phyloP scores from a whole-genome alignment of 1,140 invertebrate genomes.

The Ceratitis capitata region DNA sequence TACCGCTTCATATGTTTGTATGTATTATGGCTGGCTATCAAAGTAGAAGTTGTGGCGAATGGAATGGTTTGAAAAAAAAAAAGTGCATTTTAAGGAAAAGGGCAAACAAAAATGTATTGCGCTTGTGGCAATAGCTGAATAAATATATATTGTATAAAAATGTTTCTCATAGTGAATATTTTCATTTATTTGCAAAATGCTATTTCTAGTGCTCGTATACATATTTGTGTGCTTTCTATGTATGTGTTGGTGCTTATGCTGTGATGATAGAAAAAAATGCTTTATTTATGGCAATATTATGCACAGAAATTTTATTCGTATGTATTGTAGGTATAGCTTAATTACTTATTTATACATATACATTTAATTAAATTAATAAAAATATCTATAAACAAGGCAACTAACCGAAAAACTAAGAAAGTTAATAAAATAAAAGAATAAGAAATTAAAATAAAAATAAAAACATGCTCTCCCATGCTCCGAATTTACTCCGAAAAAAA shows the following conservation, averaged over 20 bases:
- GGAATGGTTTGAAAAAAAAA: neutral
- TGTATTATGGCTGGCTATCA: no score
- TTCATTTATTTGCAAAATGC: neutral
- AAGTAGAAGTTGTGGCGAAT: neutral
- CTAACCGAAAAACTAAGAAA: no score
- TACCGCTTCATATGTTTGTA: constrained; percentile 1
- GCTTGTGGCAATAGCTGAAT: neutral
- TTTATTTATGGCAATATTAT: no score
- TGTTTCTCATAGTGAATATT: neutral
- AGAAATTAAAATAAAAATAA: no score
- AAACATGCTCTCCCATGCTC: no score
- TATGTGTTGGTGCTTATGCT: neutral
- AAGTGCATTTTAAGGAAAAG: neutral
- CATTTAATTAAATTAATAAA: no score
- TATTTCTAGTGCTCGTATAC: neutral
- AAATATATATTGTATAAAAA: neutral
- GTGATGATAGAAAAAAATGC: neutral
- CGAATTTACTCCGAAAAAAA: no score
- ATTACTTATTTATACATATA: no score
- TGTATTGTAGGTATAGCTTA: neutral
- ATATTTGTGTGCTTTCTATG: constrained; percentile 10
- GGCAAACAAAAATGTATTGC: neutral
- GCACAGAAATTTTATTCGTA: no score
- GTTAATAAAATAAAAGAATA: no score
- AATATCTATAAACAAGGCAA: no score